Percentiles rank a stretch among this genome's conserved stretches.
Conservation (phyloP, 2,888 invertebrate species). For the Scrobipalpa atriplicella region DNA sequence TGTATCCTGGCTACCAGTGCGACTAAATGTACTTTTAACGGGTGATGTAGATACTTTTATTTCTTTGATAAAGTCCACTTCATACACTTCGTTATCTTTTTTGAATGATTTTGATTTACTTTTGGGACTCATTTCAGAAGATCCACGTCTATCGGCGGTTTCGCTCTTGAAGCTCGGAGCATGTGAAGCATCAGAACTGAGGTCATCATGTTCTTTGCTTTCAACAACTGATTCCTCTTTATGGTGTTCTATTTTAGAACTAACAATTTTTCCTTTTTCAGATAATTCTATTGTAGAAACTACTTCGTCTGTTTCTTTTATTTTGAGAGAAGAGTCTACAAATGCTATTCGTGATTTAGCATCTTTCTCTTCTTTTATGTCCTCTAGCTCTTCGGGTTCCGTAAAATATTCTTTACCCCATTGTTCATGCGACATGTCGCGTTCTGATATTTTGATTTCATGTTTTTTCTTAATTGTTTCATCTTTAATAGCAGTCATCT, state of each 20-base stretch:
- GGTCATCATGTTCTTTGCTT: conserved; percentile 76
- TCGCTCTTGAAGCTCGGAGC: conserved; percentile 75
- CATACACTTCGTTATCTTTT: conserved; percentile 76
- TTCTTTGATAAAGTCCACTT: conserved; percentile 80
- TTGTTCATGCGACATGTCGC: conserved; percentile 78
- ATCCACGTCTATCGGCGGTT: conserved; percentile 64
- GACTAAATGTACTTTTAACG: conserved; percentile 75
- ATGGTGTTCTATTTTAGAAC: conserved; percentile 73
- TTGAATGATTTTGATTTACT: conserved; percentile 78
- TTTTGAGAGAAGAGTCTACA: conserved; percentile 71
- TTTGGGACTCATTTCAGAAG: conserved; percentile 72
- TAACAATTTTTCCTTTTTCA: conserved; percentile 75
- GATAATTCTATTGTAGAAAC: conserved; percentile 71
- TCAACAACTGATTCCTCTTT: conserved; percentile 77
- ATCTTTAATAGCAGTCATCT: conserved; percentile 77
- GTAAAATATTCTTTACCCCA: conserved; percentile 82
- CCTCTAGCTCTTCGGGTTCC: conserved; percentile 73
- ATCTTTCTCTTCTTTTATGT: conserved; percentile 73
- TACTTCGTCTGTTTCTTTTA: conserved; percentile 74
- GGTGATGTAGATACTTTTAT: conserved; percentile 80
- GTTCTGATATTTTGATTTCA: conserved; percentile 78
- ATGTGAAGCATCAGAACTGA: conserved; percentile 77
- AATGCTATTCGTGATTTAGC: conserved; percentile 67
- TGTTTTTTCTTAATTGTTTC: conserved; percentile 75
- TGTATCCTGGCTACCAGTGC: conserved; percentile 81